Evolutionary conservation across 2,797 vertebrate genomes (phyloP), one percentile per base, ranked within the genome.

Genomic region (Hemibagrus guttatus): DNA sequence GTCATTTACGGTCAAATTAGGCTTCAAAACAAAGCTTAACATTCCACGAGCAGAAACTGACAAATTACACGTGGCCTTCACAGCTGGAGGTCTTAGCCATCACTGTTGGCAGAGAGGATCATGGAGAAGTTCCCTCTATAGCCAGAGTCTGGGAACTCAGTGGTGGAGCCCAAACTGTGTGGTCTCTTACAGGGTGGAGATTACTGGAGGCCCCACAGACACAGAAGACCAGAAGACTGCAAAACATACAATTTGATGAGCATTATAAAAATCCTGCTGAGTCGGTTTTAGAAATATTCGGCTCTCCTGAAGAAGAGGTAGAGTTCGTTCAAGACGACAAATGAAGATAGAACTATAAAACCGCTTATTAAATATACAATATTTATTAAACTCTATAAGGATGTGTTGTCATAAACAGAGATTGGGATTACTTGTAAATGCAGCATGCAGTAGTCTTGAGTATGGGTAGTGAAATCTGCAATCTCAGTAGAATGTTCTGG

Each of bases 171-270:
- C 68, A 74, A 64, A 84, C 58, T 87, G 76, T 84, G 87, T 84
- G 87, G 83, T 87, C 87, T 87, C 23, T 74, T 23, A 16, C 66
- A 81, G 87, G 83, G 68, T 81, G 87, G 87, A 87, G 83, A 56
- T 61, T 31, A 26, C 61, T 17, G 23, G 71, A 74, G 83, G 28
- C 86, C 84, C 58, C 74, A 68, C 72, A 84, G 28, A 39, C 8
- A 46, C 86, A 56, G 71, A 58, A 17, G 58, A 56, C 46, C 28
- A n/a, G 5, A 19, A 63, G 56, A 74, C 12, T 46, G 49, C 28
- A 69, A 17, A 87, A 75, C 52, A 42, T 64, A 74, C 76, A 69
- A 80, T 71, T 69, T 56, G 52, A 4, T 69, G 75, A 81, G 64
- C 14, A 83, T 66, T 52, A 28, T 54, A 66, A 63, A 82, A 86